A percentile compares a stretch with the other conserved stretches of the same genome.
Conservation (phyloP, 2,797 vertebrate species). For the Staurois parvus region DNA sequence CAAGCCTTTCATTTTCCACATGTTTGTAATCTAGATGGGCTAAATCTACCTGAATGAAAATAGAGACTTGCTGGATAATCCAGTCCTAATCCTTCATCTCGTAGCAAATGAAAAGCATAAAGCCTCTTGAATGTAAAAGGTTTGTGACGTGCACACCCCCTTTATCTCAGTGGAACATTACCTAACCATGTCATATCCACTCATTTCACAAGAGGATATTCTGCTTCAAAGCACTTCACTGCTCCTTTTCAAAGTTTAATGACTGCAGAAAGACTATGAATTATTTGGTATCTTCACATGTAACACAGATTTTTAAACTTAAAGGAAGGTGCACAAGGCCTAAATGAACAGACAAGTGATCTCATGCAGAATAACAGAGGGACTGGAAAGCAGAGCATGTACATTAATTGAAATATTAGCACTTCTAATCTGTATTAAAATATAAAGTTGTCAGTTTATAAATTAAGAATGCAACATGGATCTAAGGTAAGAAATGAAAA, state of each 20-base stretch:
- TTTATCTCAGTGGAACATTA: constrained; percentile 77
- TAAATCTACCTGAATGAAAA: constrained; percentile 79
- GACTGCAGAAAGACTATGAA: constrained; percentile 73
- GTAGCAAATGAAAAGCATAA: constrained; percentile 78
- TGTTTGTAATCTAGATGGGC: constrained; percentile 67
- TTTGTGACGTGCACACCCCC: constrained; percentile 67
- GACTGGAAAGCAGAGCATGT: constrained; percentile 6
- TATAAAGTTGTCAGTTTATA: neutral
- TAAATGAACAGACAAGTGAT: constrained; percentile 66
- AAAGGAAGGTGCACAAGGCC: constrained; percentile 58
- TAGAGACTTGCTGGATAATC: constrained; percentile 73
- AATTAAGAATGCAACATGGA: neutral
- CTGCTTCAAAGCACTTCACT: constrained; percentile 71
- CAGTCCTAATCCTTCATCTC: constrained; percentile 73
- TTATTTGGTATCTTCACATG: constrained; percentile 75
- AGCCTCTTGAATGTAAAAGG: constrained; percentile 77
- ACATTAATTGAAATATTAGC: constrained; percentile 24
- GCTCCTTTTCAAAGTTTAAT: constrained; percentile 74
- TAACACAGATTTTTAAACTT: constrained; percentile 69
- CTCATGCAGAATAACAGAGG: constrained; percentile 38
- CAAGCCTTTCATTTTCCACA: constrained; percentile 59
- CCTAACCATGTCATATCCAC: constrained; percentile 76
- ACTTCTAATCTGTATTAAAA: constrained; percentile 18
- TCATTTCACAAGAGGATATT: constrained; percentile 76
- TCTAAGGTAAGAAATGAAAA: neutral